Evolutionary conservation across 2,888 invertebrate species (phyloP).

Genomic region (Xestia c-nigrum): DNA sequence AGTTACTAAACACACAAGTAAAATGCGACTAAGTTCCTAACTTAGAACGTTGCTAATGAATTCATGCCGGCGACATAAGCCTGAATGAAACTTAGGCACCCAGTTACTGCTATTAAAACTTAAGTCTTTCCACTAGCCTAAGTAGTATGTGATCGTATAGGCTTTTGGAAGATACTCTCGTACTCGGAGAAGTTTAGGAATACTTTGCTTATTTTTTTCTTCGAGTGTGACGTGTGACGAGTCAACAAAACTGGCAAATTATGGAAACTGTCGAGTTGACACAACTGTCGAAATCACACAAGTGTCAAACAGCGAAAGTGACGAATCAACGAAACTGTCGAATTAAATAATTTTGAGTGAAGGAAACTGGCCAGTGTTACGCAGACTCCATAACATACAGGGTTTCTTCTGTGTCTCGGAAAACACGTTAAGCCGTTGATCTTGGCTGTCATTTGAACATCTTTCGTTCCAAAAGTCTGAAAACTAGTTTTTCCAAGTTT

Average conservation of each 20-base stretch:
- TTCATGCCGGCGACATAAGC: slow-evolving; percentile 38
- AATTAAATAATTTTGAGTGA: too few relatives aligned
- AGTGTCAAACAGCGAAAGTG: too few relatives aligned
- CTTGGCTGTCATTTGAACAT: too few relatives aligned
- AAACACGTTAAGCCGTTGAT: too few relatives aligned
- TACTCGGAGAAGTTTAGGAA: neutral
- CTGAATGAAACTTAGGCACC: slow-evolving; percentile 46
- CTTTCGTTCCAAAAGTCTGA: neutral
- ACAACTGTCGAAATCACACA: too few relatives aligned
- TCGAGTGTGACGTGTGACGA: too few relatives aligned
- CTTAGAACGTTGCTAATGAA: slow-evolving; percentile 44
- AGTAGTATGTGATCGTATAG: slow-evolving; percentile 13
- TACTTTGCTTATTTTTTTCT: neutral
- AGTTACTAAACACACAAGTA: slow-evolving; percentile 15
- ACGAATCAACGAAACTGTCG: too few relatives aligned
- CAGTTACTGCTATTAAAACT: slow-evolving; percentile 26
- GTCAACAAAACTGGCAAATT: too few relatives aligned
- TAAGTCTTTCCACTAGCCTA: slow-evolving; percentile 8
- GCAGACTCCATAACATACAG: too few relatives aligned
- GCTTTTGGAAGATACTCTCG: neutral
- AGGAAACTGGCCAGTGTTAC: too few relatives aligned
- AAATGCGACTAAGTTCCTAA: slow-evolving; percentile 32
- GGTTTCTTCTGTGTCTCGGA: neutral
- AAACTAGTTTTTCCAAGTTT: neutral
- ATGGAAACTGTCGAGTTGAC: too few relatives aligned